A percentile compares a stretch with the other conserved stretches of the same genome.
These are phyloP conservation scores for Euplexia lucipara DNA, from an alignment of 2,888 invertebrate species.

Conservation along the genomic window DNA sequence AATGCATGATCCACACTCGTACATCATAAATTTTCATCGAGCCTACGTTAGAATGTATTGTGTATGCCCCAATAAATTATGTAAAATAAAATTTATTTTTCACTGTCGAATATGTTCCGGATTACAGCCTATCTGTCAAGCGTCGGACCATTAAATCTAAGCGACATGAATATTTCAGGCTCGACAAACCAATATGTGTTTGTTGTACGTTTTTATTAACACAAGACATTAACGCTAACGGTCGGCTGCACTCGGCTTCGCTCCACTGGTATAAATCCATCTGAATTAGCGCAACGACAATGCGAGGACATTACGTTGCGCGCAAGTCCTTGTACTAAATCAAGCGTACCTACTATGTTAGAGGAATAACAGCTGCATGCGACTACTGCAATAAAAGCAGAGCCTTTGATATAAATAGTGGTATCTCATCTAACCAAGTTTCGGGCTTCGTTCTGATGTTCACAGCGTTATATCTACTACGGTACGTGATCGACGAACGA, in stretches of 20 bases:
- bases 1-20: constrained; percentile 35
- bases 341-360: constrained; percentile 71
- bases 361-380: constrained; percentile 64
- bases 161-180: constrained; percentile 80
- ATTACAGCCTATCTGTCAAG: constrained; percentile 82
- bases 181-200: constrained; percentile 71
- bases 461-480: constrained; percentile 23
- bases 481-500: constrained; percentile 40
- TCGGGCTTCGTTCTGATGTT: constrained; percentile 25
- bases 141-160: constrained; percentile 84
- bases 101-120: constrained; percentile 76
- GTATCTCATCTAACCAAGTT: constrained; percentile 43
- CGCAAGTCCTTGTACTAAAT: constrained; percentile 79
- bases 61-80: constrained; percentile 68
- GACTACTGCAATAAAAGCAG: constrained; percentile 57
- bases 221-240: constrained; percentile 73
- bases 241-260: constrained; percentile 70
- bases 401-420: constrained; percentile 49
- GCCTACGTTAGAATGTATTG: constrained; percentile 41
- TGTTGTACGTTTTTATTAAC: constrained; percentile 75
- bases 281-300: constrained; percentile 80
- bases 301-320: constrained; percentile 76
- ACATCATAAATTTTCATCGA: constrained; percentile 49
- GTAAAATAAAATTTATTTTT: constrained; percentile 68
- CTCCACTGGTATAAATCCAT: constrained; percentile 79